These are phyloP conservation scores for Molorchus minor DNA, from an alignment of 2,888 invertebrate species.

Conservation along the genomic window DNA sequence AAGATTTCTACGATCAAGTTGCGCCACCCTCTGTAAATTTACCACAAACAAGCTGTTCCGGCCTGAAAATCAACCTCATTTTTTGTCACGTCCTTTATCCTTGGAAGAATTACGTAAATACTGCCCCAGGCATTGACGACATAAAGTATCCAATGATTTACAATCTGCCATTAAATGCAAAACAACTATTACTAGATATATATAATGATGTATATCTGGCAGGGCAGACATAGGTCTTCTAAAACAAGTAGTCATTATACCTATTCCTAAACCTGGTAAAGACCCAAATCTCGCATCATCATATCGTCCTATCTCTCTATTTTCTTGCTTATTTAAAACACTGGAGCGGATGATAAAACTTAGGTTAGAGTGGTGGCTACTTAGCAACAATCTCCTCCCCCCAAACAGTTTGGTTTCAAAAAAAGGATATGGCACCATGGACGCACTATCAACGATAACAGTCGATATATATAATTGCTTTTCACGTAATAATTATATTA, in stretches of 20 bases:
- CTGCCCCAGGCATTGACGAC: background rate
- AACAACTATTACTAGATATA: background rate
- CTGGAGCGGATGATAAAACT: background rate
- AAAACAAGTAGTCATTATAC: background rate
- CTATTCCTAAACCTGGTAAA: background rate
- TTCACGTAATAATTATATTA: background rate
- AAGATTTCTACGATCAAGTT: background rate
- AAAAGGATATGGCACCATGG: background rate
- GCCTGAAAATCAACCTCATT: background rate
- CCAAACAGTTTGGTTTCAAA: background rate
- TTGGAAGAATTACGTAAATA: background rate
- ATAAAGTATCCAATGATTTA: background rate
- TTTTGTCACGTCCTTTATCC: background rate
- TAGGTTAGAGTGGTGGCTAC: background rate
- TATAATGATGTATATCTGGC: background rate
- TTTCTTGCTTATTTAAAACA: background rate
- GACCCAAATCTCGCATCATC: background rate
- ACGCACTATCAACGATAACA: background rate
- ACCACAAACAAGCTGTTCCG: no score
- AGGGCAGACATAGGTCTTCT: background rate
- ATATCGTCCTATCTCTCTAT: background rate
- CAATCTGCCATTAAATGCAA: background rate
- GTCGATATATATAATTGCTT: background rate
- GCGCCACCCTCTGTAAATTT: background rate
- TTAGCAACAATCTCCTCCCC: background rate